phyloP scores from a whole-genome alignment of 2,797 vertebrate species.

The Bucorvus abyssinicus region DNA sequence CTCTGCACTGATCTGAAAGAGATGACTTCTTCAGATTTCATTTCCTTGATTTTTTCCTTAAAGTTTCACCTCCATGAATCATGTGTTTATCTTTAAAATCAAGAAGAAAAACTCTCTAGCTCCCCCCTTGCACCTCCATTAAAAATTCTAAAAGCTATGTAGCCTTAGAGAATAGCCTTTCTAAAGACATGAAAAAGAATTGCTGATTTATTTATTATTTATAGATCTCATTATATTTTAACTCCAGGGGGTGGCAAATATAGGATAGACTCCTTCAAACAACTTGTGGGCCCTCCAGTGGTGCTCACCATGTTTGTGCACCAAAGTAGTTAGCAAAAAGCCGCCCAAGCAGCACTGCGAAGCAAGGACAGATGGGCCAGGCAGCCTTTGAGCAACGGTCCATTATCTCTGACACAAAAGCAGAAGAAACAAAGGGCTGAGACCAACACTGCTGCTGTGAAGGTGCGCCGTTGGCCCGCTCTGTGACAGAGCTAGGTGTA shows the following conservation, averaged over 20 bases:
- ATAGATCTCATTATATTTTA: constrained; percentile 60
- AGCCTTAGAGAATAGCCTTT: constrained; percentile 52
- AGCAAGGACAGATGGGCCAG: not conserved
- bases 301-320: not conserved
- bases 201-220: constrained; percentile 63
- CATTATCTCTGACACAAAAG: not conserved
- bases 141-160: constrained; percentile 37
- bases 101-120: constrained; percentile 6
- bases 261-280: constrained; percentile 9
- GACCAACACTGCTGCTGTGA: not conserved
- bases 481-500: not conserved
- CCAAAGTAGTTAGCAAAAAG: not conserved
- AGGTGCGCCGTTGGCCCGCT: not conserved
- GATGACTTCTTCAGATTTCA: not conserved
- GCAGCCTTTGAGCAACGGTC: rapidly evolving
- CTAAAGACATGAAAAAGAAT: constrained; percentile 61
- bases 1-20: not conserved
- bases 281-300: constrained; percentile 53
- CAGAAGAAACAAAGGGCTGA: not conserved
- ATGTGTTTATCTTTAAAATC: constrained; percentile 37
- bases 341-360: not conserved
- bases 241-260: constrained; percentile 50
- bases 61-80: not conserved
- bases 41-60: not conserved
- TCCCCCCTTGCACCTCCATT: constrained; percentile 10